Evolutionary conservation across 2,888 invertebrate species (phyloP).

Genomic region (Parthenolecanium corni): DNA sequence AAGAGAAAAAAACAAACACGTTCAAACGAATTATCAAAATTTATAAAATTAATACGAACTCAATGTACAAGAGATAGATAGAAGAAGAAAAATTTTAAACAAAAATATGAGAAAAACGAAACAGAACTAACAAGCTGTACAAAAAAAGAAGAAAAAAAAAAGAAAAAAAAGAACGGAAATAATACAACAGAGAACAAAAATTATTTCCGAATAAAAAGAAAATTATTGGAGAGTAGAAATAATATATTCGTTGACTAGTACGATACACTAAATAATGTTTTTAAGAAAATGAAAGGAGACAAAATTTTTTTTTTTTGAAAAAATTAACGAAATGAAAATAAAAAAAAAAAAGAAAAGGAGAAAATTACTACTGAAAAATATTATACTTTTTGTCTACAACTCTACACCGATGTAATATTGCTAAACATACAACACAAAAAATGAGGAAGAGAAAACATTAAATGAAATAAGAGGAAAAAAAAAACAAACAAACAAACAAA

Average conservation of each 20-base stretch:
- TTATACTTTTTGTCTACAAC: constrained; percentile 7
- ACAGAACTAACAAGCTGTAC: not conserved
- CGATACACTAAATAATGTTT: constrained; percentile 19
- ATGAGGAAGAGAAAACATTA: not conserved
- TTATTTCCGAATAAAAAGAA: constrained; percentile 14
- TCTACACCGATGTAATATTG: not conserved
- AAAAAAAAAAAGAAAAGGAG: no score
- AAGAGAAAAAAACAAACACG: not conserved
- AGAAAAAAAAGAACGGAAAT: constrained; percentile 16
- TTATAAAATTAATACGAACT: not conserved
- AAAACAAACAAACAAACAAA: not conserved
- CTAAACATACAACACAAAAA: constrained; percentile 4
- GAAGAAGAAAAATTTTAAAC: not conserved
- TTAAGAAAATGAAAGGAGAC: not conserved
- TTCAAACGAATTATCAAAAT: not conserved
- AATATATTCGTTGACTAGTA: constrained; percentile 21
- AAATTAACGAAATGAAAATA: constrained; percentile 9
- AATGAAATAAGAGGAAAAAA: not conserved
- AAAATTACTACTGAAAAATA: constrained; percentile 13
- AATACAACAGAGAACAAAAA: constrained; percentile 26
- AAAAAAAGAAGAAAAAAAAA: constrained; percentile 6
- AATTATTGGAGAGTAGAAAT: not conserved
- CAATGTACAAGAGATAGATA: not conserved
- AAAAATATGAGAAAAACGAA: not conserved
- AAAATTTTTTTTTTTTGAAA: not conserved